Conservation (phyloP, 2,797 vertebrate species). For the Sebastes umbrosus region DNA sequence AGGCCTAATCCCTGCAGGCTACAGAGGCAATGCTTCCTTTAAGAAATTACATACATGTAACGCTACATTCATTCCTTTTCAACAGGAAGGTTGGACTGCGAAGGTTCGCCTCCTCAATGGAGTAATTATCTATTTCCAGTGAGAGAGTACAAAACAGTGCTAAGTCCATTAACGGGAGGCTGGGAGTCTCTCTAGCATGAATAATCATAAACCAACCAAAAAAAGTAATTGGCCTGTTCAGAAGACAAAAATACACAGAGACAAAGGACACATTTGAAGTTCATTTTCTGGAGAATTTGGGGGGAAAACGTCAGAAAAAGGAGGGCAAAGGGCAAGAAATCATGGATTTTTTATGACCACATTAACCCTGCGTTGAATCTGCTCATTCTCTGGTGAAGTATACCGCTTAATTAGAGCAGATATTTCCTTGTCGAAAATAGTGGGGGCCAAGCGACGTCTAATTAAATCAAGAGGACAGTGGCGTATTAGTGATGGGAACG, state of each 20-base stretch:
- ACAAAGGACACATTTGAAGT: constrained; percentile 37
- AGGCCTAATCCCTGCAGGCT: constrained; percentile 86
- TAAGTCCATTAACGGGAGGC: constrained; percentile 64
- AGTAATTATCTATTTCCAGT: constrained; percentile 78
- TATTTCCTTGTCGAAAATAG: constrained; percentile 78
- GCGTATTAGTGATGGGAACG: constrained; percentile 71
- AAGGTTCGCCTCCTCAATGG: constrained; percentile 64
- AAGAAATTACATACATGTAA: constrained; percentile 80
- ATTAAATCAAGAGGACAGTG: constrained; percentile 80
- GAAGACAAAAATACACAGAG: constrained; percentile 20
- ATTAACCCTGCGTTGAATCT: constrained; percentile 71
- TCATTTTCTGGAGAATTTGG: constrained; percentile 31
- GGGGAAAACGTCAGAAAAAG: constrained; percentile 34
- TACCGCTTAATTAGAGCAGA: constrained; percentile 78
- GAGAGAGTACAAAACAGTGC: constrained; percentile 64
- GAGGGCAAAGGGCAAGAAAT: constrained; percentile 68
- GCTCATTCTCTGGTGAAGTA: constrained; percentile 68
- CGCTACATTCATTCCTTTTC: constrained; percentile 58
- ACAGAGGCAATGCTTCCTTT: constrained; percentile 78
- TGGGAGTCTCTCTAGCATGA: constrained; percentile 55
- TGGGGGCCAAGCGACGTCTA: constrained; percentile 65
- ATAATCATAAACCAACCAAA: constrained; percentile 59
- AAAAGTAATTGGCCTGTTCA: constrained; percentile 48
- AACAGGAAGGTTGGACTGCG: constrained; percentile 60
- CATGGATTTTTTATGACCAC: constrained; percentile 75